Base-by-base conservation (phyloP, 2,888 invertebrate genomes). In the Tromatobia lineatoria region DNA sequence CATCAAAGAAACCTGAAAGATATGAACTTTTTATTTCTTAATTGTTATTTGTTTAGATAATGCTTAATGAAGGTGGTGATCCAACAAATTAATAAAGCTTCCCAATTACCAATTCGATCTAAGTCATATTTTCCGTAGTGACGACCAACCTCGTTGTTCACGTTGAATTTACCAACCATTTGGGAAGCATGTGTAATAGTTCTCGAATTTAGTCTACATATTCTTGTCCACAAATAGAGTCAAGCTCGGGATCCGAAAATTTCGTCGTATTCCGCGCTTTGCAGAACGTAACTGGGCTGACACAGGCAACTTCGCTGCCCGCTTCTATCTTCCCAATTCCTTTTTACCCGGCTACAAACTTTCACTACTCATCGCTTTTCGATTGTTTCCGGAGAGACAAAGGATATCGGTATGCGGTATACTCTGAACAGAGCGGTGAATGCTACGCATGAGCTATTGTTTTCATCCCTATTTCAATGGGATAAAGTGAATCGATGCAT, bases 41-140 rank as follows among this genome's bases (percentile, higher is more conserved):
- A 8, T 18, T 38, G 38, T 1, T 20, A 11, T 20, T 3, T 1
- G 42, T 11, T 11, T 20, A 42, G 20, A 11, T 20, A 3, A 18
- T 64, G 18, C 18, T 64, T 64, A n/a, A 38, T 64, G n/a, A n/a
- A 10, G 7, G 1, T 38, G 18, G 8, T 1, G 8, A 11, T 2
- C 29, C 18, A 3, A 66, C 1, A 23, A 38, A 57, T 20, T 25
- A 29, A 25, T n/a, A 11, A 7, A 25, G 13, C 34, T n/a, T 8
- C 18, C 10, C 50, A 50, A 73, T 71, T 91, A 92, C 92, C 92
- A 71, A 90, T 85, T 86, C 92, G 88, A 74, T 92, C 91, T 54
- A 92, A 80, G 85, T 92, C 92, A 38, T 67, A 18, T 88, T 85
- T 90, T 47, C 90, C 92, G 77, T 89, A 90, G 74, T 90, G 88